Evolutionary conservation across 2,888 invertebrate genomes (phyloP).

Genomic region (Lithophane socia): DNA sequence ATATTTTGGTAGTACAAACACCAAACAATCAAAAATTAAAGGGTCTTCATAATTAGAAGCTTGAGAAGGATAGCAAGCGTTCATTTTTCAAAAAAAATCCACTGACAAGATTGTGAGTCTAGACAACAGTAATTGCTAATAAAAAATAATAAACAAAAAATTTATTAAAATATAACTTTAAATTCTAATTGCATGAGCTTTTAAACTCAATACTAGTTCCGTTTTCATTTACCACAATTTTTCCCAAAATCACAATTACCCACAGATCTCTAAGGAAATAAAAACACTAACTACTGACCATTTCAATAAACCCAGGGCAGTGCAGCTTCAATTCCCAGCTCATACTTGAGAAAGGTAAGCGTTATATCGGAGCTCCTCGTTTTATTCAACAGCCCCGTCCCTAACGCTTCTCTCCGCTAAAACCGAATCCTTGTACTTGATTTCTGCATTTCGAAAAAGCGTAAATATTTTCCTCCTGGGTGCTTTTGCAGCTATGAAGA

Average conservation of each 20-base stretch:
- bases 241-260: not conserved
- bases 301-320: slow-evolving; percentile 69
- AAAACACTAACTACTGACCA: slow-evolving; percentile 50
- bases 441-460: slow-evolving; percentile 90
- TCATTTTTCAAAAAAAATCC: not conserved
- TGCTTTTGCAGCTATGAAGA: slow-evolving; percentile 85
- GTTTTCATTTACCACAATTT: not conserved
- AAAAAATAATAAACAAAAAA: not conserved
- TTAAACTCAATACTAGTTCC: not conserved
- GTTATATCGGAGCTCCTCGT: slow-evolving; percentile 82
- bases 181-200: not conserved
- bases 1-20: not conserved
- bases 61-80: not conserved
- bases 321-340: slow-evolving; percentile 77
- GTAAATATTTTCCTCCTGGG: slow-evolving; percentile 89
- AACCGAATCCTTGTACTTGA: slow-evolving; percentile 90
- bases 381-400: slow-evolving; percentile 86
- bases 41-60: not conserved
- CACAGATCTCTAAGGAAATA: slow-evolving; percentile 32
- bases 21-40: not conserved
- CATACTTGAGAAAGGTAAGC: slow-evolving; percentile 83
- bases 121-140: not conserved
- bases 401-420: slow-evolving; percentile 86
- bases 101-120: not conserved
- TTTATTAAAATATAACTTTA: not conserved